Percentiles rank a stretch among this genome's conserved stretches.
Conservation (phyloP, 2,888 invertebrate species). For the Phyto melanocephala region DNA sequence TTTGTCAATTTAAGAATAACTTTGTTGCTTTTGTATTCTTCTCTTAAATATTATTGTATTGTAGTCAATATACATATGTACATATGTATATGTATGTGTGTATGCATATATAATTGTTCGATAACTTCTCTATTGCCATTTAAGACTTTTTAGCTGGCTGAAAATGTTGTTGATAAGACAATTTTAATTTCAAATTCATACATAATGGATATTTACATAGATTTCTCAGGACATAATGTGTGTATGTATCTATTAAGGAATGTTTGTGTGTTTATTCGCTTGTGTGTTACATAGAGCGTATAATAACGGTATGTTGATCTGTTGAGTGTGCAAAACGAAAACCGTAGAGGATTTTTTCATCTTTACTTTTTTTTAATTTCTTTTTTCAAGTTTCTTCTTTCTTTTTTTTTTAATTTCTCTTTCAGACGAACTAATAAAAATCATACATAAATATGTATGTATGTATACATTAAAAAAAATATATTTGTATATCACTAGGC, state of each 20-base stretch:
- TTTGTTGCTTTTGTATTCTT: background rate
- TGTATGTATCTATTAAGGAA: background rate
- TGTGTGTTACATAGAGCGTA: too few species aligned
- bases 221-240: background rate
- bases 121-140: background rate
- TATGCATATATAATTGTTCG: too few species aligned
- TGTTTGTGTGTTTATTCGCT: background rate
- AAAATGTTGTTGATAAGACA: background rate
- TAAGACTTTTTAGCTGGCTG: background rate
- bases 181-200: background rate
- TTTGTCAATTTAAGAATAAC: background rate
- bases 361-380: background rate
- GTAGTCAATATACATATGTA: too few species aligned
- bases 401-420: background rate
- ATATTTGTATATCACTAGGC: background rate
- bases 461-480: background rate
- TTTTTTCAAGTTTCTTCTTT: background rate
- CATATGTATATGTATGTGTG: background rate
- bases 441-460: background rate
- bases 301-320: background rate
- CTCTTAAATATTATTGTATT: too few species aligned
- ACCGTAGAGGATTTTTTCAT: background rate
- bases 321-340: conserved; percentile 10
- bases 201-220: conserved; percentile 1
- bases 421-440: background rate